phyloP scores from a whole-genome alignment of 2,888 invertebrate species.

The Nomada lathburiana region DNA sequence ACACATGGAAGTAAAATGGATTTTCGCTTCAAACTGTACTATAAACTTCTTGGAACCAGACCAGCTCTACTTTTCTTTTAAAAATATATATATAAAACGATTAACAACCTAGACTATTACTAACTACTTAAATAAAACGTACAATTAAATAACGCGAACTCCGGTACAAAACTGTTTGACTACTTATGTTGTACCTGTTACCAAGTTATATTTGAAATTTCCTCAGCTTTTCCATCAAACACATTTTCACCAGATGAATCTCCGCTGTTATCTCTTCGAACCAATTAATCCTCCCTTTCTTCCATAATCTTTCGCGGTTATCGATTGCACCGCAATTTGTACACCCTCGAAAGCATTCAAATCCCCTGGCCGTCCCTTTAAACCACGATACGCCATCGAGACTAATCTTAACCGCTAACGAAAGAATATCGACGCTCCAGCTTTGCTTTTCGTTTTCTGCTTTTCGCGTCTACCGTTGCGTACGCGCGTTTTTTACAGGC shows the following conservation, averaged over 20 bases:
- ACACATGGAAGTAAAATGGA: too few relatives aligned
- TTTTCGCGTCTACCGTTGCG: slow-evolving; percentile 17
- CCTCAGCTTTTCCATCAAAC: background rate
- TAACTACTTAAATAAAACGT: too few relatives aligned
- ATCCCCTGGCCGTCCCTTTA: slow-evolving; percentile 34
- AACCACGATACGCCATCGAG: slow-evolving; percentile 15
- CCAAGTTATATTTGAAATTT: too few relatives aligned
- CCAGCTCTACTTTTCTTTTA: too few relatives aligned
- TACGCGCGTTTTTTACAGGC: slow-evolving; percentile 11
- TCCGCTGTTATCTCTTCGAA: slow-evolving; percentile 2
- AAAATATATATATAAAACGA: too few relatives aligned
- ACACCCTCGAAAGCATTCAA: slow-evolving; percentile 46
- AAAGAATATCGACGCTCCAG: slow-evolving; percentile 9
- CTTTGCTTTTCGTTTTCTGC: background rate
- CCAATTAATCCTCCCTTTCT: slow-evolving; percentile 13
- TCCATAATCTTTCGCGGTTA: slow-evolving; percentile 7
- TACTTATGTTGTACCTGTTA: too few relatives aligned
- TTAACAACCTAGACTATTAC: too few relatives aligned
- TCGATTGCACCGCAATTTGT: slow-evolving; percentile 32
- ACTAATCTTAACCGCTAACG: slow-evolving; percentile 13
- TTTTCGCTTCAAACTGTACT: too few relatives aligned
- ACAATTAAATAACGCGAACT: too few relatives aligned
- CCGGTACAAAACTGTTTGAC: too few relatives aligned
- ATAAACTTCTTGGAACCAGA: too few relatives aligned
- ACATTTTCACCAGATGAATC: slow-evolving; percentile 7